Conservation (phyloP, 1,140 invertebrate species). For the Listronotus oregonensis region DNA sequence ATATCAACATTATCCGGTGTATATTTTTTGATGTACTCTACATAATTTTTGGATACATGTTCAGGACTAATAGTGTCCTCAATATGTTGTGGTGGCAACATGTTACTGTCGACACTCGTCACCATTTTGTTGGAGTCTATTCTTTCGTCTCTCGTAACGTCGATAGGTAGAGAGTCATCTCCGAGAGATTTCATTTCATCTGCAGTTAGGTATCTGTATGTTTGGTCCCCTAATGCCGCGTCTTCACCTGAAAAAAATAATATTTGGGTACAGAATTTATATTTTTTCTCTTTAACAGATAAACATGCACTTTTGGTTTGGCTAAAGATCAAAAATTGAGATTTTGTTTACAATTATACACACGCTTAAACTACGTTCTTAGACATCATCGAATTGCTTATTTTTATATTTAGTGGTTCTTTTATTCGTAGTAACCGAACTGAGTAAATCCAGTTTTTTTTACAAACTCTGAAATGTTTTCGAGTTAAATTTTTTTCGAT, state of each 20-base stretch:
- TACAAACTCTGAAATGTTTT: no score
- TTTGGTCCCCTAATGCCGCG: slow-evolving; percentile 85
- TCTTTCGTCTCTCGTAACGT: slow-evolving; percentile 87
- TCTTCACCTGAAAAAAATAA: slow-evolving; percentile 74
- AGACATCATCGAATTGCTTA: no score
- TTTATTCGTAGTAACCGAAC: no score
- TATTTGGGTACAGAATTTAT: no score
- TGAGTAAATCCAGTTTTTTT: no score
- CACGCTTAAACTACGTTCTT: no score
- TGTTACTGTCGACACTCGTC: slow-evolving; percentile 55
- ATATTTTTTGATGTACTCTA: slow-evolving; percentile 56
- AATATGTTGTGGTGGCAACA: slow-evolving; percentile 61
- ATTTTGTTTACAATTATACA: no score
- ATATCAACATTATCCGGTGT: slow-evolving; percentile 74
- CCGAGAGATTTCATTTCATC: slow-evolving; percentile 94
- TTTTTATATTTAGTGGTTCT: no score
- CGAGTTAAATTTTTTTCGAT: no score
- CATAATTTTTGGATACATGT: slow-evolving; percentile 65
- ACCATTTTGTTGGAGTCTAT: slow-evolving; percentile 66
- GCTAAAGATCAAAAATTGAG: no score
- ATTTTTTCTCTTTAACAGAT: no score
- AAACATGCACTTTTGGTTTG: no score
- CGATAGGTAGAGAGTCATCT: slow-evolving; percentile 90
- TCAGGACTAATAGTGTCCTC: slow-evolving; percentile 69
- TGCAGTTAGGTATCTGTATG: slow-evolving; percentile 88